phyloP scores from a whole-genome alignment of 2,797 vertebrate genomes.

The Uromys caudimaculatus region DNA sequence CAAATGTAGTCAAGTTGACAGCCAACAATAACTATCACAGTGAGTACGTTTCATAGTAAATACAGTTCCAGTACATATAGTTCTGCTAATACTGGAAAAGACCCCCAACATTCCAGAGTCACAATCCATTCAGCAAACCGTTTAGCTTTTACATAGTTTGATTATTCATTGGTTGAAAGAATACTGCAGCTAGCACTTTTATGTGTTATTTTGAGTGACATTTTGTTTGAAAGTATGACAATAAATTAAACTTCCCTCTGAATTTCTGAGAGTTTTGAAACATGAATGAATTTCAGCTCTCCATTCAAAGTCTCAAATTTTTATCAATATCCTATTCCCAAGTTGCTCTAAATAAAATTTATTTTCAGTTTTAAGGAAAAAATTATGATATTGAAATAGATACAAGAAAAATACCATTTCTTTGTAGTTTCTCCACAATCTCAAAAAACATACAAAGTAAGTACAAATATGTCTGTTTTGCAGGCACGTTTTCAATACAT shows the following conservation, averaged over 20 bases:
- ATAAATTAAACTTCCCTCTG: neutral
- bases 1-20: neutral
- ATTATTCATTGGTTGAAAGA: neutral
- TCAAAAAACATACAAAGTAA: neutral
- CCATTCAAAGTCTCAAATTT: constrained; percentile 10
- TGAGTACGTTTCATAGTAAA: neutral
- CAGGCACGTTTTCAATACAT: neutral
- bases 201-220: neutral
- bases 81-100: neutral
- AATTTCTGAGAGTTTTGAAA: constrained; percentile 1
- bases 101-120: neutral
- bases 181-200: neutral
- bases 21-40: too few relatives aligned
- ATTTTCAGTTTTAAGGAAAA: neutral
- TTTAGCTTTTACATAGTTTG: neutral
- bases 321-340: neutral
- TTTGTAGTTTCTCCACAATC: neutral
- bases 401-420: neutral
- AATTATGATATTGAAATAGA: neutral
- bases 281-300: neutral
- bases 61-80: neutral
- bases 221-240: constrained; percentile 8
- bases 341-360: neutral
- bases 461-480: neutral
- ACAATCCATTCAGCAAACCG: neutral